phyloP scores from a whole-genome alignment of 2,888 invertebrate species.

The Rhorus exstirpatorius region DNA sequence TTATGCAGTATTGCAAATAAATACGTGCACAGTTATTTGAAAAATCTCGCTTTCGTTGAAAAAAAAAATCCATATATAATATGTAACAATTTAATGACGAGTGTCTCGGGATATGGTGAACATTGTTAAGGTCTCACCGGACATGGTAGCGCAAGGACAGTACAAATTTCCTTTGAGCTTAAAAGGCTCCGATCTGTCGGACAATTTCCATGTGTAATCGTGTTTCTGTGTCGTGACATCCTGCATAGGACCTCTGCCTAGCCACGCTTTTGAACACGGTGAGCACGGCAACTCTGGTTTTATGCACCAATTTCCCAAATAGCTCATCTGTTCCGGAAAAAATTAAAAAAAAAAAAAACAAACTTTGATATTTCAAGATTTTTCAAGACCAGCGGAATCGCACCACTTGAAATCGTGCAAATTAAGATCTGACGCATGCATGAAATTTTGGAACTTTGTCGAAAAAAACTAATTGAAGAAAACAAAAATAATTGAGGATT shows the following conservation, averaged over 20 bases:
- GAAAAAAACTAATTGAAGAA: too few species aligned
- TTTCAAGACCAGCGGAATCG: neutral
- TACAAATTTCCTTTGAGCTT: constrained; percentile 75
- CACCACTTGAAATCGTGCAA: too few species aligned
- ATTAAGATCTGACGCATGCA: too few species aligned
- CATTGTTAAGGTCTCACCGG: constrained; percentile 73
- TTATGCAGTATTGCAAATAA: neutral
- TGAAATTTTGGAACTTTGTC: too few species aligned
- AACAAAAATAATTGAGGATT: too few species aligned
- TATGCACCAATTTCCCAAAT: constrained; percentile 81
- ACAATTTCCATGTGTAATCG: constrained; percentile 87
- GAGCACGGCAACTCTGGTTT: constrained; percentile 76
- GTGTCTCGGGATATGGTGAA: neutral
- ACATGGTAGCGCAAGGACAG: constrained; percentile 75
- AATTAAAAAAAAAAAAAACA: constrained; percentile 5
- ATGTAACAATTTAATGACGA: neutral
- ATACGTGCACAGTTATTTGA: neutral
- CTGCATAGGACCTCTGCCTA: constrained; percentile 89
- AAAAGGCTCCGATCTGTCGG: constrained; percentile 66
- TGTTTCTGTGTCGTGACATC: constrained; percentile 91
- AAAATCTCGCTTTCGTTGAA: neutral
- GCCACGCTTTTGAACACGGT: constrained; percentile 77
- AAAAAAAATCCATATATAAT: neutral
- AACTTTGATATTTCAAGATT: neutral
- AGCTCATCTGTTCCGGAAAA: constrained; percentile 78